These are phyloP conservation scores for Andrena hattorfiana DNA, from an alignment of 2,888 invertebrate genomes.

Conservation along the genomic window DNA sequence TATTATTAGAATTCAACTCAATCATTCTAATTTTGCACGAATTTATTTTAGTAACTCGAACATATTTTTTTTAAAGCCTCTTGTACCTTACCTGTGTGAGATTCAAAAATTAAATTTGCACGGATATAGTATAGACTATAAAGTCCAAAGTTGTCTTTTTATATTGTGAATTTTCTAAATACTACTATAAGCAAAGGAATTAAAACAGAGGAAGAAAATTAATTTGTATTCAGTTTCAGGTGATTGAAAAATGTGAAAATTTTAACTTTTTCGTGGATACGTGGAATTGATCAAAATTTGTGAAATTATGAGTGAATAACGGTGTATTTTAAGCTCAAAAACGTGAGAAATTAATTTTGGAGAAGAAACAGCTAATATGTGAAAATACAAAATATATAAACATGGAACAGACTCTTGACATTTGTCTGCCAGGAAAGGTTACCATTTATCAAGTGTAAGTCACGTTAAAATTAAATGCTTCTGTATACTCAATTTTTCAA, in stretches of 20 bases:
- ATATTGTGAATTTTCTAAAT: constrained; percentile 2
- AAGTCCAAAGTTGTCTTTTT: background rate
- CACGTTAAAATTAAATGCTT: background rate
- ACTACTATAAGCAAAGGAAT: background rate
- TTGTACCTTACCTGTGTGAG: background rate
- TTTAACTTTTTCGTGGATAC: constrained; percentile 13
- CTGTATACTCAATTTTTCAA: background rate
- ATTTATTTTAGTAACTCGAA: background rate
- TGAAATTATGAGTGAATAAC: constrained; percentile 23
- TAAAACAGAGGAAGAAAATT: constrained; percentile 34
- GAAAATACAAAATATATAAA: background rate
- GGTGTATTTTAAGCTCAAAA: background rate
- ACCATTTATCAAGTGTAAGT: constrained; percentile 10
- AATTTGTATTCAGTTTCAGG: background rate
- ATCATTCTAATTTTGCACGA: no score
- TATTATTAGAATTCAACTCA: background rate
- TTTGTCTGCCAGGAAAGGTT: background rate
- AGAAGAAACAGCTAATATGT: background rate
- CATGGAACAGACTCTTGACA: constrained; percentile 23
- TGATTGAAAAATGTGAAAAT: background rate
- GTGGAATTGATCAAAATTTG: background rate
- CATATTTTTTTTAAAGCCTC: background rate
- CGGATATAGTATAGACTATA: no score
- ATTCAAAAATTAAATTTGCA: no score
- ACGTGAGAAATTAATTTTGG: background rate